Evolutionary conservation across 2,888 invertebrate genomes (phyloP), one percentile per base, ranked within the genome.

Genomic region (Charanyca ferruginea): DNA sequence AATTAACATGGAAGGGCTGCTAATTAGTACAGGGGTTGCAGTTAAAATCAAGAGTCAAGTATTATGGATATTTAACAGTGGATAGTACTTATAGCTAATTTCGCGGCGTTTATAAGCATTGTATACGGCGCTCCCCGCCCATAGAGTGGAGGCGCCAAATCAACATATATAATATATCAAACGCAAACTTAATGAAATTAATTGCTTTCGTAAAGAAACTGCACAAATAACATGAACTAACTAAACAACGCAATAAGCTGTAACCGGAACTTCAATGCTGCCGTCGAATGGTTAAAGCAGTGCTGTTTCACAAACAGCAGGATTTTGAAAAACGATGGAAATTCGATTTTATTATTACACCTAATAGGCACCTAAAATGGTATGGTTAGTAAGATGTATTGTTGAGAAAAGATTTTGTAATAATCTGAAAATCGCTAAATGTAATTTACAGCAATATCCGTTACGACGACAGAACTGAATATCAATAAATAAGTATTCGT

Each of bases 161-260:
- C 9, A 38, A 28, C 16, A 28, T 22, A 28, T 6, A 22, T 66
- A 28, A 23, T 20, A 20, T 64, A 25, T 9, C 8, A 20, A 20
- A 47, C 9, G 13, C 2, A 18, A 66, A 41, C 28, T 22, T 3
- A 63, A 11, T 28, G 2, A 67, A 42, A 42, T 32, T 16, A 23
- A 41, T 1, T 16, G 8, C 22, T 16, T 51, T 18, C 7, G 7
- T 5, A 42, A 55, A 28, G 3, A 41, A 23, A 62, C 18, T 2
- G 25, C 35, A 48, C 20, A 25, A 13, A 20, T 47, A 66, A 20
- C 11, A 6, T 1, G 3, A 35, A 67, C 3, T 2, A 47, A 35
- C 7, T 5, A 2, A 51, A 41, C 2, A 18, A 11, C 16, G 6
- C n/a, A 51, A 38, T 35, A 35, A 25, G 16, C 28, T 25, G 9